Evolutionary conservation across 2,113 vertebrate genomes (phyloP).

Genomic region (Mormyrus lacerda): DNA sequence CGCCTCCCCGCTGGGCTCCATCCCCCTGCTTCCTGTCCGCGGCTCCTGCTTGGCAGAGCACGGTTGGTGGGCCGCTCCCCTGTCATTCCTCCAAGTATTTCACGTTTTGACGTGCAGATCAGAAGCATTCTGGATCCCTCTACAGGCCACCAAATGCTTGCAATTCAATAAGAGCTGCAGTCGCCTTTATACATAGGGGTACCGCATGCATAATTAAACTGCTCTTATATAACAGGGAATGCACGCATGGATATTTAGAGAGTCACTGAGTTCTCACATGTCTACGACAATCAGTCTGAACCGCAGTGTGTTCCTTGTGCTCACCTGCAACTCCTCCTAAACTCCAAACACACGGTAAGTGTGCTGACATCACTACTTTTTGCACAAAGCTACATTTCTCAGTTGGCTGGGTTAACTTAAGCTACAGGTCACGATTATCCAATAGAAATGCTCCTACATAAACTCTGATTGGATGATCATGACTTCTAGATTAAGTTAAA

Average conservation of each 20-base stretch:
- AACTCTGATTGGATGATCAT: background rate
- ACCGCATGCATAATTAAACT: background rate
- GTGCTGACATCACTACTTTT: background rate
- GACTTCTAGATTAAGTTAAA: background rate
- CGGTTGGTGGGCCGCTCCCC: background rate
- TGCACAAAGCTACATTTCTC: background rate
- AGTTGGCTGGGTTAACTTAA: background rate
- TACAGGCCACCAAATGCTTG: background rate
- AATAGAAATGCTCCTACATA: background rate
- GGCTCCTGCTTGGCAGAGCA: background rate
- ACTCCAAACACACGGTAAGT: background rate
- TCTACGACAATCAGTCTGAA: background rate
- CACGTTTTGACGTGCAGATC: background rate
- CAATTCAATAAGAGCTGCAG: background rate
- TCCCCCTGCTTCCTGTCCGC: background rate
- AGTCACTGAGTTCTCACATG: background rate
- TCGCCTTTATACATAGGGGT: background rate
- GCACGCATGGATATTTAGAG: background rate
- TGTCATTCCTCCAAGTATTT: background rate
- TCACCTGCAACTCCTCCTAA: background rate
- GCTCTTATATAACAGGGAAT: background rate
- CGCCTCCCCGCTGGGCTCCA: background rate
- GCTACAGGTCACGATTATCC: background rate
- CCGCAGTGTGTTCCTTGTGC: background rate
- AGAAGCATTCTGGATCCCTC: background rate